These are phyloP conservation scores for Tinea trinotella DNA, from an alignment of 2,888 invertebrate species.

Conservation along the genomic window DNA sequence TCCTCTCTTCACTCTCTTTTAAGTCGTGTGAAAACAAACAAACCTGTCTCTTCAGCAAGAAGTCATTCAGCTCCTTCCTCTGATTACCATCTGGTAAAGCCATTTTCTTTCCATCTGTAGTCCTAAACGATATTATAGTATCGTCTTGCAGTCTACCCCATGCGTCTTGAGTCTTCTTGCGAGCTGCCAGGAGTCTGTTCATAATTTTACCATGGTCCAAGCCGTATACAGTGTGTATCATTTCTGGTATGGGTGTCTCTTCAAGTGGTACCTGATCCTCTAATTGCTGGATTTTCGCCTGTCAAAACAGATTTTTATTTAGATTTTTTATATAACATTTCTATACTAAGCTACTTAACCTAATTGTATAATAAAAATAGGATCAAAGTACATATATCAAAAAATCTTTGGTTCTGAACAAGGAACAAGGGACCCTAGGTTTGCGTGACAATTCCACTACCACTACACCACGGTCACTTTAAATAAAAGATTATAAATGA, in stretches of 20 bases:
- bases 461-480: no score
- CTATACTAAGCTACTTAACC: no score
- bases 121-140: constrained; percentile 45
- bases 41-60: constrained; percentile 67
- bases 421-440: no score
- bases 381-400: no score
- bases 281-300: constrained; percentile 56
- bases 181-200: constrained; percentile 61
- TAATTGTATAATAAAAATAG: no score
- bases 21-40: constrained; percentile 19
- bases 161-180: constrained; percentile 67
- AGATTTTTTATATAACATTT: constrained; percentile 18
- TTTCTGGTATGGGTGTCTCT: constrained; percentile 73
- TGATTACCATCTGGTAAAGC: constrained; percentile 34
- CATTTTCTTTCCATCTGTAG: constrained; percentile 22
- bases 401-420: no score
- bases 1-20: no score
- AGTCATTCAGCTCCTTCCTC: constrained; percentile 66
- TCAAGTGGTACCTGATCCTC: constrained; percentile 42
- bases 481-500: no score
- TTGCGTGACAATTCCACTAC: no score
- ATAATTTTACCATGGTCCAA: constrained; percentile 78
- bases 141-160: constrained; percentile 47
- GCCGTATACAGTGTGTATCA: constrained; percentile 81
- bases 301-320: constrained; percentile 15